Conservation (phyloP, 2,888 invertebrate genomes). For the Spodoptera exigua region DNA sequence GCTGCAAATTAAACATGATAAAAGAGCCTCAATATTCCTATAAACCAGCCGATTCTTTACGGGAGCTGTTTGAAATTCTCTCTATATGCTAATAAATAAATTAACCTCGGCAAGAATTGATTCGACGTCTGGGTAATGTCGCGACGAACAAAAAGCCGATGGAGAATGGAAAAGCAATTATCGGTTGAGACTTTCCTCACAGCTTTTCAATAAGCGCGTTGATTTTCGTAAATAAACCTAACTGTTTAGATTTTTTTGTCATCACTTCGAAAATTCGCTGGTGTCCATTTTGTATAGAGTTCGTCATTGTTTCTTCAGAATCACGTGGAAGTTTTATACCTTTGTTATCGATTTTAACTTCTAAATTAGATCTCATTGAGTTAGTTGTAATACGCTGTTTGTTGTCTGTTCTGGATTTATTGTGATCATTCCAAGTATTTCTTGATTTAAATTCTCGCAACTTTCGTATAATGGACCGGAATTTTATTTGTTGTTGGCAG, state of each 20-base stretch:
- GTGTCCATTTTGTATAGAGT: slow-evolving; percentile 23
- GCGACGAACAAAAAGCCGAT: slow-evolving; percentile 66
- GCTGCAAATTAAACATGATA: slow-evolving; percentile 47
- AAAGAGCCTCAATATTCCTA: slow-evolving; percentile 49
- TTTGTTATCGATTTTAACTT: slow-evolving; percentile 6
- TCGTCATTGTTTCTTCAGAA: not conserved
- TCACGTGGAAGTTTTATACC: not conserved
- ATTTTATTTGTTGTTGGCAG: slow-evolving; percentile 14
- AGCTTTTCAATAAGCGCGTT: slow-evolving; percentile 64
- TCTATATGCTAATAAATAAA: slow-evolving; percentile 85
- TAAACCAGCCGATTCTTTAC: slow-evolving; percentile 52
- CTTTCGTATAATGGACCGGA: slow-evolving; percentile 7
- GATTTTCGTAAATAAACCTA: slow-evolving; percentile 54
- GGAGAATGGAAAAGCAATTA: slow-evolving; percentile 77
- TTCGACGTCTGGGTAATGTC: slow-evolving; percentile 75
- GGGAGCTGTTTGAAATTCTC: slow-evolving; percentile 66
- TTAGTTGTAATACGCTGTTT: slow-evolving; percentile 9
- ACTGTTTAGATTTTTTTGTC: slow-evolving; percentile 32
- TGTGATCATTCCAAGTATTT: slow-evolving; percentile 14
- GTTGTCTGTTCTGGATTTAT: slow-evolving; percentile 4
- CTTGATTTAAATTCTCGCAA: slow-evolving; percentile 18
- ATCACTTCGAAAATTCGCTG: slow-evolving; percentile 14
- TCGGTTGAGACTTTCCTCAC: slow-evolving; percentile 63
- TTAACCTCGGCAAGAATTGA: slow-evolving; percentile 74
- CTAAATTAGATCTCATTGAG: slow-evolving; percentile 19